These are phyloP conservation scores for Nyctibius grandis DNA, from an alignment of 2,797 vertebrate species.

Conservation along the genomic window DNA sequence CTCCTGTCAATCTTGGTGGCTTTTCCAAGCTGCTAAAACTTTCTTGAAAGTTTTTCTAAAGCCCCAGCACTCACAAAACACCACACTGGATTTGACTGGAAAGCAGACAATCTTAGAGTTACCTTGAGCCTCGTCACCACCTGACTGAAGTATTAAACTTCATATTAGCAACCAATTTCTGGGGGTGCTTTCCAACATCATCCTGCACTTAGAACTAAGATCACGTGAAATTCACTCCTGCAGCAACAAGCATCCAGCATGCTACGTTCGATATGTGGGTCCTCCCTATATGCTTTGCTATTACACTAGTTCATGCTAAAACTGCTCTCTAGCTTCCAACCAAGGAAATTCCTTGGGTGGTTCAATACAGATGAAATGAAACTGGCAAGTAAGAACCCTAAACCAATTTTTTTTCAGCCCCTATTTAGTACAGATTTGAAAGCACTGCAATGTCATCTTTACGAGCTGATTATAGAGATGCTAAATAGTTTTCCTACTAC, in stretches of 20 bases:
- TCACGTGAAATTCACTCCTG: neutral
- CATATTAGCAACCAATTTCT: fast-evolving
- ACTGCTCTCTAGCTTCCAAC: neutral
- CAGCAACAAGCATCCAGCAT: neutral
- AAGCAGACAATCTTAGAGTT: too few relatives aligned
- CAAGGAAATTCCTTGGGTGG: neutral
- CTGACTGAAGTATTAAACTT: too few relatives aligned
- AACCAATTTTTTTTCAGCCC: neutral
- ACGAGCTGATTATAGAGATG: neutral
- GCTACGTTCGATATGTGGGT: fast-evolving
- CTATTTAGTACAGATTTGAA: neutral
- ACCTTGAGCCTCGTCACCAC: neutral
- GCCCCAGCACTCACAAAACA: neutral
- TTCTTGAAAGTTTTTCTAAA: neutral
- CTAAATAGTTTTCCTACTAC: neutral
- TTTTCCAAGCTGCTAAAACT: neutral
- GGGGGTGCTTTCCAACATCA: neutral
- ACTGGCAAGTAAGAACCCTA: neutral
- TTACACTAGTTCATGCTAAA: neutral
- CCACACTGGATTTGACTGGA: fast-evolving
- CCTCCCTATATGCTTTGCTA: neutral
- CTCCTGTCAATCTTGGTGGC: fast-evolving
- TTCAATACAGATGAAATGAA: neutral
- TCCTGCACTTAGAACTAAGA: neutral
- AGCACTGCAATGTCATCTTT: neutral